Percentiles rank a stretch among this genome's conserved stretches.
Conservation (phyloP, 2,888 invertebrate species). For the Scotopteryx bipunctaria region DNA sequence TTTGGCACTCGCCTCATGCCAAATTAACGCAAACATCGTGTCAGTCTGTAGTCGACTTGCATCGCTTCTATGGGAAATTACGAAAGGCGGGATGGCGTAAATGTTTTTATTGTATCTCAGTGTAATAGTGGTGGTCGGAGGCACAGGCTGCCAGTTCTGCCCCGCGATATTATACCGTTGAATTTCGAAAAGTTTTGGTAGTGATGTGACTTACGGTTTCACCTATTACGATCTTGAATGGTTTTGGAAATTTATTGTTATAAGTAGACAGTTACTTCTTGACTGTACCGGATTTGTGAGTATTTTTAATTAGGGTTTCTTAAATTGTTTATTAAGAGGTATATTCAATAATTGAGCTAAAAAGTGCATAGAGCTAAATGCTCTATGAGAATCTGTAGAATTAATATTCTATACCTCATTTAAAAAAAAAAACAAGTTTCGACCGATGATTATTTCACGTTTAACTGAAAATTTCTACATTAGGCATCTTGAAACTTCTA, state of each 20-base stretch:
- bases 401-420: too few relatives aligned
- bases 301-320: neutral
- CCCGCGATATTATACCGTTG: conserved; percentile 43
- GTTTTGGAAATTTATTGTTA: too few relatives aligned
- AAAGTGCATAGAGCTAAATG: too few relatives aligned
- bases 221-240: too few relatives aligned
- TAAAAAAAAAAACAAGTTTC: too few relatives aligned
- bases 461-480: too few relatives aligned
- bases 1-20: conserved; percentile 61
- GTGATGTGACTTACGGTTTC: conserved; percentile 11
- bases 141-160: conserved; percentile 55
- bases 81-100: conserved; percentile 59
- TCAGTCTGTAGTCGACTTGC: conserved; percentile 48
- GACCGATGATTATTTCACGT: too few relatives aligned
- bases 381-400: too few relatives aligned
- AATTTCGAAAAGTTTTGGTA: conserved; percentile 28
- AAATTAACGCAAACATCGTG: conserved; percentile 62
- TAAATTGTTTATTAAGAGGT: neutral
- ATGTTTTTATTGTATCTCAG: conserved; percentile 71
- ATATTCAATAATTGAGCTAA: too few relatives aligned
- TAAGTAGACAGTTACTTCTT: too few relatives aligned
- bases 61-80: conserved; percentile 55
- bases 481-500: too few relatives aligned
- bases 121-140: conserved; percentile 58
- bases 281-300: conserved; percentile 5